Evolutionary conservation across 2,797 vertebrate species (phyloP).

Genomic region (Clarias laeviceps): DNA sequence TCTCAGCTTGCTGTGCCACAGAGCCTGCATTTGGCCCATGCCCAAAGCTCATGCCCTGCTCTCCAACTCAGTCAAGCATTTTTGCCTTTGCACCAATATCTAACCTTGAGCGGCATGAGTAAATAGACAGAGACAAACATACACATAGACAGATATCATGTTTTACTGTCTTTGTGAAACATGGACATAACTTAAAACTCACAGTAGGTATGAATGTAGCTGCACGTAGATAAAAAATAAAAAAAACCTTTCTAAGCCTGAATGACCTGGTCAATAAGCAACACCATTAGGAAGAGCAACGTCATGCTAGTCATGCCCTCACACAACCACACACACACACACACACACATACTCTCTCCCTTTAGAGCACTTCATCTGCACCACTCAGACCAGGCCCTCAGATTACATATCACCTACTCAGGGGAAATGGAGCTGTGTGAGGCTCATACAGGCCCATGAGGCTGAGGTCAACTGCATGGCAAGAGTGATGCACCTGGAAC

Average conservation of each 20-base stretch:
- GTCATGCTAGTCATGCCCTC: not conserved
- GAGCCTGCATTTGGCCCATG: slow-evolving; percentile 7
- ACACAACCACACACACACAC: not conserved
- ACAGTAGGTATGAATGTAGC: not conserved
- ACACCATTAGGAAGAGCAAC: not conserved
- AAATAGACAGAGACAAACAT: not conserved
- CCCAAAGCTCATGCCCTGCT: slow-evolving; percentile 16
- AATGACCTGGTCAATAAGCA: not conserved
- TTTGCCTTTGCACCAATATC: slow-evolving; percentile 9
- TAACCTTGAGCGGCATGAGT: not conserved
- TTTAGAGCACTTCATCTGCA: slow-evolving; percentile 35
- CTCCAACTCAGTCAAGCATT: not conserved
- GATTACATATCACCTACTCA: slow-evolving; percentile 73
- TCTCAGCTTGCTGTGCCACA: slow-evolving; percentile 35
- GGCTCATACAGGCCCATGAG: slow-evolving; percentile 54
- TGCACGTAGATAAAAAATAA: not conserved
- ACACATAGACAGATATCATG: not conserved
- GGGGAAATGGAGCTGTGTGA: slow-evolving; percentile 70
- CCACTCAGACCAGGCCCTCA: slow-evolving; percentile 43
- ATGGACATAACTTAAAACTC: not conserved
- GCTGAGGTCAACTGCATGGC: not conserved
- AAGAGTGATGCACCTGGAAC: slow-evolving; percentile 21
- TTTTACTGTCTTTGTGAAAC: not conserved
- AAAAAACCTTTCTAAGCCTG: not conserved
- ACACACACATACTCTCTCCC: slow-evolving; percentile 10